Evolutionary conservation across 2,888 invertebrate genomes (phyloP), one percentile per base, ranked within the genome.

Genomic region (Polydesmus complanatus): DNA sequence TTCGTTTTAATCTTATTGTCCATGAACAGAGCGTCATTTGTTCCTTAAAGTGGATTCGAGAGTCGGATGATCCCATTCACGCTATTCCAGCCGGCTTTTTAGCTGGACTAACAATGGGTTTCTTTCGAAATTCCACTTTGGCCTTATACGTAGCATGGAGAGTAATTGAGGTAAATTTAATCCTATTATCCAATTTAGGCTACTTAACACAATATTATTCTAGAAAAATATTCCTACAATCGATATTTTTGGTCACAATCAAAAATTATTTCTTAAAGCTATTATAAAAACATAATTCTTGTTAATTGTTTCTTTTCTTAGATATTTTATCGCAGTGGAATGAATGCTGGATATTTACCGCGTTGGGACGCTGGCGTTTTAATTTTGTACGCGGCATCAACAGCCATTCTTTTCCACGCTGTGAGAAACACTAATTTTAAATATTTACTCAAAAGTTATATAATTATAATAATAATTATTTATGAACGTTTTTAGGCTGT

Each of bases 61-160:
- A 80, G 27, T 77, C 76, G 67, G 85, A 88, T 71, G 78, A 80
- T 61, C 74, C 80, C 11, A 68, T 75, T 18, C 80, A 82, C 71
- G 85, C 86, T 0, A 73, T 86, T 66, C 80, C 85, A 48, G 84
- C 87, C 3, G 87, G 85, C 21, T 73, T 85, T 60, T 67, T 86
- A 19, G 84, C 86, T 3, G 86, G 86, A 51, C 72, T 81, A 55
- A 78, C 84, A 47, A 86, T 89, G 77, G 75, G 78, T 26, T 81
- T 82, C 67, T 88, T 85, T 73, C 85, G 86, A 37, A 86, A 85
- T 69, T 82, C 83, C 51, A 85, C 86, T 0, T 79, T 89, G 57
- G 83, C 88, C n/a, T 77, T 89, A 27, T 90, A 89, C 72, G 80
- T 86, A 3, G 79, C 86, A 75, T 88, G 88, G 85, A 90, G 90